Evolutionary conservation across 1,140 invertebrate species (phyloP).

Genomic region (Drosophila varians): DNA sequence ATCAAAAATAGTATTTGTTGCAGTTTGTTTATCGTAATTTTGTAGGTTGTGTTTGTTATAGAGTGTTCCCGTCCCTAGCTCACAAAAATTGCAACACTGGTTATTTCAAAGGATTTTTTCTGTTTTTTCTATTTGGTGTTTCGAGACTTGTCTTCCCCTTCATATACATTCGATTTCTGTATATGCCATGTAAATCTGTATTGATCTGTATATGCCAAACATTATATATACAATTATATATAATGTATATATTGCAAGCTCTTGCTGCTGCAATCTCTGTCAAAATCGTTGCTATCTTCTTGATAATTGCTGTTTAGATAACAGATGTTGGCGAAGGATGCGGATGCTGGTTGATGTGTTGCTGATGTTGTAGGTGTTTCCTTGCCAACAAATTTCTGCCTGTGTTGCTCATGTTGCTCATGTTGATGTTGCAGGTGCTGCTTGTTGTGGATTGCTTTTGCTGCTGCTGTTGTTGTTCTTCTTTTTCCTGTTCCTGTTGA

Average conservation of each 20-base stretch:
- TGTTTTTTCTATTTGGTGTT: constrained; percentile 44
- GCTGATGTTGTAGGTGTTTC: background rate
- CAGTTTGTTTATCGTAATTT: constrained; percentile 52
- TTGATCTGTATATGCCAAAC: background rate
- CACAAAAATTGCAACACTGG: constrained; percentile 47
- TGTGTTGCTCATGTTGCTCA: background rate
- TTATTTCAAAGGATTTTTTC: constrained; percentile 24
- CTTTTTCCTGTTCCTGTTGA: background rate
- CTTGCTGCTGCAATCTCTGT: too few relatives aligned
- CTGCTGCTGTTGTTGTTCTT: background rate
- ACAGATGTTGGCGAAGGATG: constrained; percentile 2
- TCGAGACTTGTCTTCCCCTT: constrained; percentile 41
- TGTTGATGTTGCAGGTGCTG: background rate
- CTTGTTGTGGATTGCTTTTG: background rate
- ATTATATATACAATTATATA: background rate
- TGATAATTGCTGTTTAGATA: background rate
- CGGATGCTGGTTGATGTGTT: constrained; percentile 5
- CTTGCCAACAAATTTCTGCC: background rate
- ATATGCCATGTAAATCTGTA: constrained; percentile 13
- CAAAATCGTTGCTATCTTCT: constrained; percentile 11
- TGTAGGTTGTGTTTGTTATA: constrained; percentile 38
- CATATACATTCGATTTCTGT: background rate
- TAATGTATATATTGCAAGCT: background rate
- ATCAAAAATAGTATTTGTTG: constrained; percentile 79
- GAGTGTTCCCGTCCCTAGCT: constrained; percentile 22